These are phyloP conservation scores for Acanthis flammea DNA, from an alignment of 2,797 vertebrate species.

Conservation along the genomic window DNA sequence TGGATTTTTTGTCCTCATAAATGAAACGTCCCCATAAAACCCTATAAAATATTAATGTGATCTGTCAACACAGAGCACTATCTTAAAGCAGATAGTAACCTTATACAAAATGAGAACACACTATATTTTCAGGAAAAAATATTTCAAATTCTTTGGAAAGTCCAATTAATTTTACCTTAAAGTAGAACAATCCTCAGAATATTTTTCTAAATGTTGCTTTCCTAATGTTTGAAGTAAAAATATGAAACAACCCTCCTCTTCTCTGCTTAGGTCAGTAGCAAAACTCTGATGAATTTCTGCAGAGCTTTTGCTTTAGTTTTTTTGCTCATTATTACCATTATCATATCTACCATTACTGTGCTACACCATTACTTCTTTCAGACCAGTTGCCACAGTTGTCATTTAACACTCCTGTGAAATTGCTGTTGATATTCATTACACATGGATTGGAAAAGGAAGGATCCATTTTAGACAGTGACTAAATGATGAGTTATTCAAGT, in stretches of 20 bases:
- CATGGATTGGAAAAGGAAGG: background rate
- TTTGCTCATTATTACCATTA: background rate
- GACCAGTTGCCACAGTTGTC: background rate
- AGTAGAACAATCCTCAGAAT: fast-evolving
- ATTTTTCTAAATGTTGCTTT: background rate
- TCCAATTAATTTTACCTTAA: background rate
- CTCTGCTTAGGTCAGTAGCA: background rate
- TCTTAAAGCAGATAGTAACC: background rate
- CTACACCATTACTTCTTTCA: background rate
- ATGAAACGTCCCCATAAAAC: background rate
- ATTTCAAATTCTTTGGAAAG: background rate
- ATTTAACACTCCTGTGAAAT: background rate
- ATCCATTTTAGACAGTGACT: background rate
- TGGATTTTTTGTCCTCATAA: background rate
- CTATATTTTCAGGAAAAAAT: background rate
- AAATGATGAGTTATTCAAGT: background rate
- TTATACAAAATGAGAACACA: background rate
- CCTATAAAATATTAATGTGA: background rate
- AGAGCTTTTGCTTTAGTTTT: background rate
- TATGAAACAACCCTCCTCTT: fast-evolving
- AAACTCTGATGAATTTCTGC: background rate
- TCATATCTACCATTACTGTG: background rate
- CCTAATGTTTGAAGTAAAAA: background rate
- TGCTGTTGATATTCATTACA: background rate
- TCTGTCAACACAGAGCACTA: background rate